Evolutionary conservation across 1,140 invertebrate genomes (phyloP).

Genomic region (Drosophila watanabei): DNA sequence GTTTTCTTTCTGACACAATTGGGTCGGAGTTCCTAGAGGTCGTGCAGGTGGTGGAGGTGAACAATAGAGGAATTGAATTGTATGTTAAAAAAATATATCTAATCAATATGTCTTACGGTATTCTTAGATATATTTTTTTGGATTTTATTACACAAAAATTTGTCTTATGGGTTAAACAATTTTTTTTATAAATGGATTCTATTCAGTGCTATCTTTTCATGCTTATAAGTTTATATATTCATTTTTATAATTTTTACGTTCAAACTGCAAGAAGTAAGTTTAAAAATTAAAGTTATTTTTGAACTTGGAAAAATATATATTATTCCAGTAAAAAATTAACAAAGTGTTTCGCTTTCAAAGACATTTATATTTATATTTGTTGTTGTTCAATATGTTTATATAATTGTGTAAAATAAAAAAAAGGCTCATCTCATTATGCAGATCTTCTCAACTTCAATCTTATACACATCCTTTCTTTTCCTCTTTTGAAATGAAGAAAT

Average conservation of each 20-base stretch:
- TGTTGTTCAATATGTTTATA: neutral
- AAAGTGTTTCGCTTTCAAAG: conserved; percentile 36
- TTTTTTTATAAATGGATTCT: too few relatives aligned
- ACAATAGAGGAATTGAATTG: conserved; percentile 7
- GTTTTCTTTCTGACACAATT: conserved; percentile 34
- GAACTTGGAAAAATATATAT: neutral
- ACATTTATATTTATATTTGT: conserved; percentile 11
- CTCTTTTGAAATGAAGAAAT: neutral
- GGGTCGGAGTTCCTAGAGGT: conserved; percentile 48
- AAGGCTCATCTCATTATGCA: neutral
- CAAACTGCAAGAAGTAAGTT: too few relatives aligned
- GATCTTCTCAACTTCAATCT: neutral
- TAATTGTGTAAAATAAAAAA: neutral
- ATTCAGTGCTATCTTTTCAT: too few relatives aligned
- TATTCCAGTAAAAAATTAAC: neutral
- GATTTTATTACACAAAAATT: neutral
- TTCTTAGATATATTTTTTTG: neutral
- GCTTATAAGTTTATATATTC: too few relatives aligned
- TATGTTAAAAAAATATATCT: neutral
- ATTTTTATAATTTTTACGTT: too few relatives aligned
- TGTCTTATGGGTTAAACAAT: too few relatives aligned
- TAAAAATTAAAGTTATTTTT: too few relatives aligned
- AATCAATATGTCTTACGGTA: neutral
- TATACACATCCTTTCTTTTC: neutral
- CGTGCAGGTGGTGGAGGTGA: conserved; percentile 34